A percentile compares a stretch with the other conserved stretches of the same genome.
phyloP scores from a whole-genome alignment of 2,797 vertebrate genomes.

The Tarsius wallacei region DNA sequence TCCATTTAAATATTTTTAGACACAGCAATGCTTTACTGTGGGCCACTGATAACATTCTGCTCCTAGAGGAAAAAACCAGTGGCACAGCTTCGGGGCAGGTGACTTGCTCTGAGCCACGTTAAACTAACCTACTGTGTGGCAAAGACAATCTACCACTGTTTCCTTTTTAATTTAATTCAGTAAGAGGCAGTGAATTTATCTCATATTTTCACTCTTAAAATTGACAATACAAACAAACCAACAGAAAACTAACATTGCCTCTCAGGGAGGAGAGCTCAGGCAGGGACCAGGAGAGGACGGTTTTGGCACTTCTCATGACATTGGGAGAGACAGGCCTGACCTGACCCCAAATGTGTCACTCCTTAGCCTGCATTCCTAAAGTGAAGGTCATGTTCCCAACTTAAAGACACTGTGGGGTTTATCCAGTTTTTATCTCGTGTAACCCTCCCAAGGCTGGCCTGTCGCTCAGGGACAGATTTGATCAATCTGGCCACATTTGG shows the following conservation, averaged over 20 bases:
- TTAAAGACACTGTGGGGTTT: rapidly evolving
- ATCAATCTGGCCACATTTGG: rapidly evolving
- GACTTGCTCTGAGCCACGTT: not conserved
- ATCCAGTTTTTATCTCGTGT: rapidly evolving
- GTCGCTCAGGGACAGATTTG: not conserved
- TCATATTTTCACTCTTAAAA: constrained; percentile 21
- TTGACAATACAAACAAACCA: not conserved
- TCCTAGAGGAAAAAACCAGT: not conserved
- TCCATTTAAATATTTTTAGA: too few relatives aligned
- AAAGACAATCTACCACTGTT: not conserved
- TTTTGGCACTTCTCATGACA: not conserved
- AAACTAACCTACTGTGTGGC: not conserved
- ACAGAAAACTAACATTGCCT: not conserved
- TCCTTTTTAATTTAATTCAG: not conserved
- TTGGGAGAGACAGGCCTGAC: rapidly evolving
- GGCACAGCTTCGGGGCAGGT: not conserved
- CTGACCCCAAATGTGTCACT: not conserved
- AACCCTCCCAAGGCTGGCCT: too few relatives aligned
- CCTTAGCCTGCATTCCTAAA: rapidly evolving
- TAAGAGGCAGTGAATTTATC: not conserved
- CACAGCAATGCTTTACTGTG: not conserved
- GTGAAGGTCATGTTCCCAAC: rapidly evolving
- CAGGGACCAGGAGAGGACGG: rapidly evolving
- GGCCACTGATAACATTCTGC: not conserved
- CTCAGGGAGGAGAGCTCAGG: not conserved